Conservation (phyloP, 2,888 invertebrate species). For the Theodoxus fluviatilis region DNA sequence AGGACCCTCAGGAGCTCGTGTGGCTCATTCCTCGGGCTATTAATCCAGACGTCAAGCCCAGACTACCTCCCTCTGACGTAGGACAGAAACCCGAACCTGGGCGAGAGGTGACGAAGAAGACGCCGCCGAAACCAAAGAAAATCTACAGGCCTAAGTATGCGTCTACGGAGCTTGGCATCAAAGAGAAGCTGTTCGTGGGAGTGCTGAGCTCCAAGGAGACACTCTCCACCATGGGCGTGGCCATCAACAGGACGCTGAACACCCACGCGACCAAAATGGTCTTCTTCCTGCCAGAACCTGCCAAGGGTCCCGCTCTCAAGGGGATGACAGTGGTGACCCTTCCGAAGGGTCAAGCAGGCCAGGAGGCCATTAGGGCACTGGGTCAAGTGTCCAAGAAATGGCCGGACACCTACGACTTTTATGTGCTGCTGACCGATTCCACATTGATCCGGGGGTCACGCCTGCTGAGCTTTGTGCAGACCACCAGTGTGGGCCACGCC, state of each 20-base stretch:
- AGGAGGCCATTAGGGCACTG: conserved; percentile 85
- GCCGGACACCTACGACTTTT: conserved; percentile 89
- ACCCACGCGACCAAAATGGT: conserved; percentile 84
- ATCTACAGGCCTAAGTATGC: conserved; percentile 86
- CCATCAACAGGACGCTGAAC: conserved; percentile 87
- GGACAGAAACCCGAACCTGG: conserved; percentile 21
- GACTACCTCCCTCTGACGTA: conserved; percentile 8
- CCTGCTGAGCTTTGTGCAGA: conserved; percentile 76
- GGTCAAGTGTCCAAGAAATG: conserved; percentile 90
- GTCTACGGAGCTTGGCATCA: conserved; percentile 92
- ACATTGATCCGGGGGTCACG: conserved; percentile 84
- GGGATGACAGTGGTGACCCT: conserved; percentile 78
- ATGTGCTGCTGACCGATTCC: conserved; percentile 84
- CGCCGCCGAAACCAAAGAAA: conserved; percentile 30
- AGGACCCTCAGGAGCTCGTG: conserved; percentile 37
- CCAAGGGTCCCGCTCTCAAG: too few relatives aligned
- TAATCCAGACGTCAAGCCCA: conserved; percentile 24
- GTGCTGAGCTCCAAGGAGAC: conserved; percentile 73
- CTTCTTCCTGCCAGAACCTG: conserved; percentile 83
- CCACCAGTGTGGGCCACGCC: conserved; percentile 84
- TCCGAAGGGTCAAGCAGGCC: conserved; percentile 78
- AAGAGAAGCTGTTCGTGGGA: conserved; percentile 86
- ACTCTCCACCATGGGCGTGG: conserved; percentile 75
- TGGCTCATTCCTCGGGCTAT: conserved; percentile 45
- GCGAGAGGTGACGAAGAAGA: conserved; percentile 20